Conservation (phyloP, 2,113 vertebrate species). For the Silurus glanis region DNA sequence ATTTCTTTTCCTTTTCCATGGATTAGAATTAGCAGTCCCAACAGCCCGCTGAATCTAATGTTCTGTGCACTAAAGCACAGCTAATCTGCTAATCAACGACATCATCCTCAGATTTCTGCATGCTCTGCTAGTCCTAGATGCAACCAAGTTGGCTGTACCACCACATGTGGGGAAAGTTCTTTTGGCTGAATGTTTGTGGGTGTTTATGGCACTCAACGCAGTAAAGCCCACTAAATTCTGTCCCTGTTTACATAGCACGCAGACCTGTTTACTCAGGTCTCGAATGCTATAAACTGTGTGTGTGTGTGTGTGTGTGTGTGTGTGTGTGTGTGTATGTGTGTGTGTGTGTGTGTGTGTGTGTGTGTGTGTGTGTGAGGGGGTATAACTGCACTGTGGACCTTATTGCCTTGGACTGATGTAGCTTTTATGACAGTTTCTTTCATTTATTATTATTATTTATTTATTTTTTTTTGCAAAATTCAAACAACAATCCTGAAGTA, state of each 20-base stretch:
- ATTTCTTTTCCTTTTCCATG: slow-evolving; percentile 16
- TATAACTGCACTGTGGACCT: slow-evolving; percentile 1
- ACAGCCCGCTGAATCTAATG: neutral
- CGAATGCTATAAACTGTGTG: slow-evolving; percentile 64
- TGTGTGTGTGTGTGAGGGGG: neutral
- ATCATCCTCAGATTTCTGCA: slow-evolving; percentile 4
- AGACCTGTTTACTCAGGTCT: slow-evolving; percentile 72
- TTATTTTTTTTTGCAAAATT: too few relatives aligned
- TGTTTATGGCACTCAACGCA: slow-evolving; percentile 66
- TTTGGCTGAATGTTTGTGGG: slow-evolving; percentile 23
- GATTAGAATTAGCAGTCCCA: neutral
- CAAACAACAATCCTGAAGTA: neutral
- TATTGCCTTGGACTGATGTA: slow-evolving; percentile 11
- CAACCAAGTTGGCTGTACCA: neutral
- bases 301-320: slow-evolving; percentile 23
- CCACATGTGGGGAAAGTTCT: neutral
- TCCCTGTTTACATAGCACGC: slow-evolving; percentile 73
- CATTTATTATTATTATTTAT: neutral
- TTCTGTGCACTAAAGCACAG: slow-evolving; percentile 11
- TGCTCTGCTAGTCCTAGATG: neutral
- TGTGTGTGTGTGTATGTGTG: slow-evolving; percentile 21
- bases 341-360: slow-evolving; percentile 27
- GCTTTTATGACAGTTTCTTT: neutral
- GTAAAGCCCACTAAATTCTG: slow-evolving; percentile 64
- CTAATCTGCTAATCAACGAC: slow-evolving; percentile 11